A percentile compares a stretch with the other conserved stretches of the same genome.
phyloP scores from a whole-genome alignment of 2,797 vertebrate species.

The Pipistrellus nathusii region DNA sequence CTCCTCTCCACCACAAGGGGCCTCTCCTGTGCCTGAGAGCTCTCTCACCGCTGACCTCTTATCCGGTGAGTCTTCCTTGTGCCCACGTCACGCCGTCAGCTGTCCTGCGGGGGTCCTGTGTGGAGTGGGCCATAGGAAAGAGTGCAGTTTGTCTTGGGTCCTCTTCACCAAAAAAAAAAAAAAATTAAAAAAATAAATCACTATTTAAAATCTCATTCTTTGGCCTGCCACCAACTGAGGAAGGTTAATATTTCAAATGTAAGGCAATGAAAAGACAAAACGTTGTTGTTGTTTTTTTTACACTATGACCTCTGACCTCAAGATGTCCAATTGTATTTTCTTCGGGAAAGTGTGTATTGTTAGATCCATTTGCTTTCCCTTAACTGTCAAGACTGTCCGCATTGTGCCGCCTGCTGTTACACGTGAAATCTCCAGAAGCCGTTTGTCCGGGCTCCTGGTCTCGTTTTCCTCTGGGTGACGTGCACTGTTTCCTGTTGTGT shows the following conservation, averaged over 20 bases:
- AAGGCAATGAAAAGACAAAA: background rate
- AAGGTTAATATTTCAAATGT: conserved; percentile 14
- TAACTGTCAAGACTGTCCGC: background rate
- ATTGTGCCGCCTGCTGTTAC: conserved; percentile 44
- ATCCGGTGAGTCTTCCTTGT: conserved; percentile 90
- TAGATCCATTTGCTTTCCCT: conserved; percentile 14
- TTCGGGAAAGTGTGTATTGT: background rate
- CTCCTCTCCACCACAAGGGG: conserved; percentile 93
- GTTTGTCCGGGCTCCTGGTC: conserved; percentile 66
- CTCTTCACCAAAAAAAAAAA: background rate
- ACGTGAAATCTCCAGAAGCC: conserved; percentile 66
- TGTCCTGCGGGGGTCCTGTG: background rate
- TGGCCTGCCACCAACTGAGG: background rate
- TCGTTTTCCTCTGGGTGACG: conserved; percentile 76
- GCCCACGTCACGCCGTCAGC: conserved; percentile 30
- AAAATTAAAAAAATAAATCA: background rate
- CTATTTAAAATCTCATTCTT: background rate
- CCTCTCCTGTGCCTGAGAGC: conserved; percentile 96
- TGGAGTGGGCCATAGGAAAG: background rate
- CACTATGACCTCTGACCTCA: background rate
- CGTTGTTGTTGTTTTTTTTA: background rate
- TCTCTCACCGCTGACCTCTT: conserved; percentile 94
- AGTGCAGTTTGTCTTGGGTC: background rate
- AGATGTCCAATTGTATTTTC: conserved; percentile 53
- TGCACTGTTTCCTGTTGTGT: conserved; percentile 85